Conservation (phyloP, 1,140 invertebrate species). For the Drosophila sp. region DNA sequence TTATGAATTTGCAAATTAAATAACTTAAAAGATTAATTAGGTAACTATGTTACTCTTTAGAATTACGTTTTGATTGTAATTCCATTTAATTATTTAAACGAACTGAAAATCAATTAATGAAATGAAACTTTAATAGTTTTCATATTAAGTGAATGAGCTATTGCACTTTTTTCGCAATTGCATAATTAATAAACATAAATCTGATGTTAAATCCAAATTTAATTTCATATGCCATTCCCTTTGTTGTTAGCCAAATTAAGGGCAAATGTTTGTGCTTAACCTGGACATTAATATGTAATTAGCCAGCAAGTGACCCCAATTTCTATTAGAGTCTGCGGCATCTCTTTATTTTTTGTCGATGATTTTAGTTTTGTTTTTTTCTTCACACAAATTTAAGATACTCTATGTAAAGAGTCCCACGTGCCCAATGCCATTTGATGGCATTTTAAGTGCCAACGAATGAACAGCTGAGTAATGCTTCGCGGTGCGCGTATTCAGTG, state of each 20-base stretch:
- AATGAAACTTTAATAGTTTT: neutral
- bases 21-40: no score
- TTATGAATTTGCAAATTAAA: no score
- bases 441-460: slow-evolving; percentile 68
- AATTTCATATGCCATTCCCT: neutral
- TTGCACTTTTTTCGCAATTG: neutral
- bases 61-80: neutral
- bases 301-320: slow-evolving; percentile 46
- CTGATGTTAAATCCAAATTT: neutral
- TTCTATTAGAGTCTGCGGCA: slow-evolving; percentile 14
- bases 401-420: slow-evolving; percentile 44
- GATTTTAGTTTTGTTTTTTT: slow-evolving; percentile 8
- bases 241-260: neutral
- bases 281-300: slow-evolving; percentile 61
- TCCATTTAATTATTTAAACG: neutral
- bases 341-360: neutral
- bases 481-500: slow-evolving; percentile 34
- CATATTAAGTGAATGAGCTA: neutral
- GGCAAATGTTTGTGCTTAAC: slow-evolving; percentile 17
- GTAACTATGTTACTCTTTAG: neutral
- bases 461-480: slow-evolving; percentile 57
- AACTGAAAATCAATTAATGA: neutral
- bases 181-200: neutral
- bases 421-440: slow-evolving; percentile 71
- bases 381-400: slow-evolving; percentile 12